phyloP scores from a whole-genome alignment of 2,888 invertebrate genomes.

The Cosmopolites sordidus region DNA sequence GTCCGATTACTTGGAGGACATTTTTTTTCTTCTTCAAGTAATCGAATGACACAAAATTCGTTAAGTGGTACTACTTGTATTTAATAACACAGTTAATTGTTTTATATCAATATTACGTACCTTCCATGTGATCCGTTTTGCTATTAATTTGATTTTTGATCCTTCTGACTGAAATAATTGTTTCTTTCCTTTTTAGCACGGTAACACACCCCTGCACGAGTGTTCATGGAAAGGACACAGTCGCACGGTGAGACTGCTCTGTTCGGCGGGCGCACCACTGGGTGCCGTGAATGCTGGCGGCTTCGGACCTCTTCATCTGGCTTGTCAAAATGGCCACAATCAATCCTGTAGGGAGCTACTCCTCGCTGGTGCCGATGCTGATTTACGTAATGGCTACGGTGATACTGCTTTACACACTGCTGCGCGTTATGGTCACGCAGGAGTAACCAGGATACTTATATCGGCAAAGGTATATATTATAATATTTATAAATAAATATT shows the following conservation, averaged over 20 bases:
- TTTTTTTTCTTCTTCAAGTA: no score
- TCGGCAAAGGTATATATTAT: slow-evolving; percentile 64
- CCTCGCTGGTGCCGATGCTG: slow-evolving; percentile 80
- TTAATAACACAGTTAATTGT: no score
- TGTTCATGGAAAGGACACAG: slow-evolving; percentile 94
- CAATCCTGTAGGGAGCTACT: slow-evolving; percentile 87
- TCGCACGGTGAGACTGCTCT: slow-evolving; percentile 71
- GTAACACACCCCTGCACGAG: slow-evolving; percentile 91
- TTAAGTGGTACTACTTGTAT: no score
- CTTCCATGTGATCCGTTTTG: no score
- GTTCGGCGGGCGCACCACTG: slow-evolving; percentile 61
- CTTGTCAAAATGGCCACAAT: slow-evolving; percentile 95
- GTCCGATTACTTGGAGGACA: no score
- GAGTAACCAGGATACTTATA: slow-evolving; percentile 88
- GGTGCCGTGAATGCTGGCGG: slow-evolving; percentile 76
- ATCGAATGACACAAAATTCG: no score
- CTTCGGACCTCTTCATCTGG: slow-evolving; percentile 89
- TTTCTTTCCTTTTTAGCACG: slow-evolving; percentile 62
- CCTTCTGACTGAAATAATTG: not conserved
- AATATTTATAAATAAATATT: no score
- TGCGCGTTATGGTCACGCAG: slow-evolving; percentile 93
- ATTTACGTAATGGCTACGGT: slow-evolving; percentile 91
- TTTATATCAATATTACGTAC: no score
- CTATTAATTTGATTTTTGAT: no score
- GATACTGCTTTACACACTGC: slow-evolving; percentile 93